These are phyloP conservation scores for Morelia viridis DNA, from an alignment of 2,797 vertebrate species.

Conservation along the genomic window DNA sequence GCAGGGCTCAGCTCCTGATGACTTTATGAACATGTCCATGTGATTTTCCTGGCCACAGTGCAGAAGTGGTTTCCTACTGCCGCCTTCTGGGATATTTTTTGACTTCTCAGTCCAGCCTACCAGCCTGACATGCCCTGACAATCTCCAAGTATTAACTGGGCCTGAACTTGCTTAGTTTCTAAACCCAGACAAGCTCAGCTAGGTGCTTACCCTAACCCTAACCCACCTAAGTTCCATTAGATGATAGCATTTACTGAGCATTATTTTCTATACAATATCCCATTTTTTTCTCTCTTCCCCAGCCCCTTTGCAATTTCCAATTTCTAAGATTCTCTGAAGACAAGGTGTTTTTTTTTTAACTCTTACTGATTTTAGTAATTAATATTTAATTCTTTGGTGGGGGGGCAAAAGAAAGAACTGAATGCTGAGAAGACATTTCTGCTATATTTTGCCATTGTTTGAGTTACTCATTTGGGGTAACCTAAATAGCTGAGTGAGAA, in stretches of 20 bases:
- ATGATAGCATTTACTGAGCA: not conserved
- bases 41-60: not conserved
- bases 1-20: not conserved
- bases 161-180: not conserved
- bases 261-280: not conserved
- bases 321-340: not conserved
- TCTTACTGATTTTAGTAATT: not conserved
- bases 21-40: not conserved
- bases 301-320: not conserved
- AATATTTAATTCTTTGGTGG: not conserved
- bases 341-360: too few relatives aligned
- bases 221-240: not conserved
- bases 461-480: not conserved
- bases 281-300: not conserved
- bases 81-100: not conserved
- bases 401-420: not conserved
- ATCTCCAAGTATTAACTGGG: not conserved
- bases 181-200: not conserved
- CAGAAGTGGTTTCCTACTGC: not conserved
- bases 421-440: not conserved
- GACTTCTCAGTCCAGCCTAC: not conserved
- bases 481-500: not conserved
- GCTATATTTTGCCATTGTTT: not conserved
- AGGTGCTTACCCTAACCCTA: not conserved
- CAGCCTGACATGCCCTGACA: not conserved